A percentile compares a stretch with the other conserved stretches of the same genome.
Evolutionary conservation across 2,113 vertebrate genomes (phyloP).

Genomic region (Mustela lutreola): DNA sequence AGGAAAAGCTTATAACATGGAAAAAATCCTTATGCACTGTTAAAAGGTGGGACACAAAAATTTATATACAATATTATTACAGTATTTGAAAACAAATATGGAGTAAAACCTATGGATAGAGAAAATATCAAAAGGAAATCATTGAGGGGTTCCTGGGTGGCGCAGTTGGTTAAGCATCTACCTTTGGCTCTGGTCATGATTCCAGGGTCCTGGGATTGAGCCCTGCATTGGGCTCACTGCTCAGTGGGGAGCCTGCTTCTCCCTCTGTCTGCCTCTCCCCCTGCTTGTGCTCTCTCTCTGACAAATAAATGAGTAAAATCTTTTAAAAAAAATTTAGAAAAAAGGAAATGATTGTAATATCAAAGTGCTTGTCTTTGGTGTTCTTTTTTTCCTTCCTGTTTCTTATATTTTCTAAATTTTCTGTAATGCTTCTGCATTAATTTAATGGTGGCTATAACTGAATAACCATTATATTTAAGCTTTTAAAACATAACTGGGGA

Average conservation of each 20-base stretch:
- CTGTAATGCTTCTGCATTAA: not conserved
- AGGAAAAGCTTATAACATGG: not conserved
- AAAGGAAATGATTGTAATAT: slow-evolving; percentile 32
- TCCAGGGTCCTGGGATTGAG: too few species aligned
- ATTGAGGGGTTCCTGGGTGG: not conserved
- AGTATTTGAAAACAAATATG: not conserved
- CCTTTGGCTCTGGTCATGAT: too few species aligned
- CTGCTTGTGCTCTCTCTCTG: too few species aligned
- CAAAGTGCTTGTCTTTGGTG: not conserved
- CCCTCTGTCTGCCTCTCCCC: too few species aligned
- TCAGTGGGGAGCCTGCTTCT: too few species aligned
- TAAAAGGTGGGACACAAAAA: slow-evolving; percentile 28
- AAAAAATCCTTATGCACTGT: not conserved
- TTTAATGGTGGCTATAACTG: not conserved
- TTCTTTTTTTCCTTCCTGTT: not conserved
- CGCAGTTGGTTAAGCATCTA: too few species aligned
- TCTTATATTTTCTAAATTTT: slow-evolving; percentile 21
- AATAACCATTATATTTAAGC: slow-evolving; percentile 40
- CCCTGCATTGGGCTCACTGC: too few species aligned
- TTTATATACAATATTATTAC: not conserved
- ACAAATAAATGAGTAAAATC: too few species aligned
- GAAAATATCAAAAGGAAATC: slow-evolving; percentile 27
- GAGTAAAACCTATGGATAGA: not conserved
- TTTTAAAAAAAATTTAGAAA: too few species aligned
- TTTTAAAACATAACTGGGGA: slow-evolving; percentile 4